These are phyloP conservation scores for Dicrurus megarhynchus DNA, from an alignment of 2,113 vertebrate species.

Conservation along the genomic window DNA sequence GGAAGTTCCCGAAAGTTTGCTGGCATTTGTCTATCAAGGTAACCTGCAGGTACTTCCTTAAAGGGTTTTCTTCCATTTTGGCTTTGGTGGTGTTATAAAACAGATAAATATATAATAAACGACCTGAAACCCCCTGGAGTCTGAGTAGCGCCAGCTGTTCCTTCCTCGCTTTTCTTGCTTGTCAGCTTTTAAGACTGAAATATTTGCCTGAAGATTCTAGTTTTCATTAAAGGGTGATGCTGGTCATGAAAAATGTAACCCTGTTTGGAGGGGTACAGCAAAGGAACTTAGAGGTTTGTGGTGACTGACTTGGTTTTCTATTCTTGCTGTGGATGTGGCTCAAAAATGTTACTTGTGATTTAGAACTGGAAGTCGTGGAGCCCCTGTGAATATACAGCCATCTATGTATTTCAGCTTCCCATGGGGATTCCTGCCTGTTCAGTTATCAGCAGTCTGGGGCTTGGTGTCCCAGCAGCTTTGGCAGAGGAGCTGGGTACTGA, in stretches of 20 bases:
- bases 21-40: background rate
- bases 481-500: background rate
- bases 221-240: background rate
- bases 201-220: background rate
- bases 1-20: background rate
- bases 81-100: background rate
- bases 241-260: background rate
- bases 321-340: background rate
- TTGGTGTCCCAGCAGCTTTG: background rate
- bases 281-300: background rate
- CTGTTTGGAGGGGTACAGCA: background rate
- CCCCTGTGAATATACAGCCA: fast-evolving
- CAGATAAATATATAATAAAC: background rate
- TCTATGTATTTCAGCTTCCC: background rate
- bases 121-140: background rate
- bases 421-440: fast-evolving
- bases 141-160: background rate
- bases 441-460: background rate
- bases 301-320: background rate
- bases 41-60: background rate
- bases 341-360: background rate
- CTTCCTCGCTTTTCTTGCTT: background rate
- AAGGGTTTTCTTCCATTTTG: background rate
- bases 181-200: background rate
- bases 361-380: background rate